Evolutionary conservation across 2,113 vertebrate genomes (phyloP).

Genomic region (Ovis aries): DNA sequence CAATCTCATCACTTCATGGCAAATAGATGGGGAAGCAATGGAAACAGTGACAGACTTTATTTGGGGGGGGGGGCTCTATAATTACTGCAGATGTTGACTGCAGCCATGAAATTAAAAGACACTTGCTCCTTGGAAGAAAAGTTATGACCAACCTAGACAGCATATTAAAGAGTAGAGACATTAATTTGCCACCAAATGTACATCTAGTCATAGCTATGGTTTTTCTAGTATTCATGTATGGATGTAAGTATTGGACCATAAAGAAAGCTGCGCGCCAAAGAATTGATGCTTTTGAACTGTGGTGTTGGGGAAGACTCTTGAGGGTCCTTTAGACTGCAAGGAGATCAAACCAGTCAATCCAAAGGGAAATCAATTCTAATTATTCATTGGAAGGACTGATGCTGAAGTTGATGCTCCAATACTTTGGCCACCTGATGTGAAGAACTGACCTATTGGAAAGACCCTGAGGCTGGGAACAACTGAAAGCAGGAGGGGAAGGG

Average conservation of each 20-base stretch:
- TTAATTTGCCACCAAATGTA: neutral
- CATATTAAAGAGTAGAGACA: neutral
- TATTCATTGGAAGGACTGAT: neutral
- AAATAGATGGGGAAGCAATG: neutral
- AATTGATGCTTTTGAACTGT: neutral
- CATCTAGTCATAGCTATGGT: neutral
- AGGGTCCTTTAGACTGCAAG: neutral
- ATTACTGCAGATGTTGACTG: neutral
- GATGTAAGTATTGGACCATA: neutral
- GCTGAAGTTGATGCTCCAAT: neutral
- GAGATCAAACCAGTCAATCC: neutral
- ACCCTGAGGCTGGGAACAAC: neutral
- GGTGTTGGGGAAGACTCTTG: neutral
- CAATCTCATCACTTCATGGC: neutral
- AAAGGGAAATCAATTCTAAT: neutral
- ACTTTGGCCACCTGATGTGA: neutral
- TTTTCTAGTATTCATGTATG: neutral
- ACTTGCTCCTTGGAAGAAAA: neutral
- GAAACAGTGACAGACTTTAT: neutral
- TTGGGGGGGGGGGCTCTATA: neutral
- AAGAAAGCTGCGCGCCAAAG: neutral
- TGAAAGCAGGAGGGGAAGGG: neutral
- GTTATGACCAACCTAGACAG: neutral
- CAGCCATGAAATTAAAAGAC: neutral
- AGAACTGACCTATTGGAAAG: neutral